These are phyloP conservation scores for Sialis lutaria DNA, from an alignment of 2,888 invertebrate genomes.

Conservation along the genomic window DNA sequence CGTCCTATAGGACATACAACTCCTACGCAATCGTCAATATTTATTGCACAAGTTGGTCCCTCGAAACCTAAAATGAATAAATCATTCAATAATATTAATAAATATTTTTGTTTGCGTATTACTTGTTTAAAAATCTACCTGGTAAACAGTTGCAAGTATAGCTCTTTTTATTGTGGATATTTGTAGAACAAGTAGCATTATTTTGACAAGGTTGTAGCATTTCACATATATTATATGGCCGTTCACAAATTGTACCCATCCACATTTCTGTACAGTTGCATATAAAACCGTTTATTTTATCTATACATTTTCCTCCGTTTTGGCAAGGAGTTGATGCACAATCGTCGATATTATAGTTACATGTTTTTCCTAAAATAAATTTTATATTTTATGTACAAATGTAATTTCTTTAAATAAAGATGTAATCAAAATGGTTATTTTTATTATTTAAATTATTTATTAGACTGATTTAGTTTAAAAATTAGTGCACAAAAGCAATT, in stretches of 20 bases:
- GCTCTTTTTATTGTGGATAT: conserved; percentile 24
- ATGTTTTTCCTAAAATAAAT: conserved; percentile 27
- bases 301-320: conserved; percentile 34
- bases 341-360: conserved; percentile 32
- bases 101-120: not conserved
- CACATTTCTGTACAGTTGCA: conserved; percentile 40
- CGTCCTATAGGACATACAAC: conserved; percentile 28
- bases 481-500: too few relatives aligned
- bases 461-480: too few relatives aligned
- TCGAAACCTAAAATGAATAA: conserved; percentile 30
- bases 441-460: too few relatives aligned
- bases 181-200: conserved; percentile 39
- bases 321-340: conserved; percentile 31
- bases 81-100: conserved; percentile 9
- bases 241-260: conserved; percentile 37
- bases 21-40: conserved; percentile 47
- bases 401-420: not conserved
- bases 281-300: conserved; percentile 29
- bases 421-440: too few relatives aligned
- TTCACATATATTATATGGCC: conserved; percentile 35
- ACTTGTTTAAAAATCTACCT: conserved; percentile 20
- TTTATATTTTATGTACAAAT: not conserved
- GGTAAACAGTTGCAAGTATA: conserved; percentile 43
- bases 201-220: conserved; percentile 34
- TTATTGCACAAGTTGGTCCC: conserved; percentile 43